These are phyloP conservation scores for Picus viridis DNA, from an alignment of 2,797 vertebrate genomes.

Conservation along the genomic window DNA sequence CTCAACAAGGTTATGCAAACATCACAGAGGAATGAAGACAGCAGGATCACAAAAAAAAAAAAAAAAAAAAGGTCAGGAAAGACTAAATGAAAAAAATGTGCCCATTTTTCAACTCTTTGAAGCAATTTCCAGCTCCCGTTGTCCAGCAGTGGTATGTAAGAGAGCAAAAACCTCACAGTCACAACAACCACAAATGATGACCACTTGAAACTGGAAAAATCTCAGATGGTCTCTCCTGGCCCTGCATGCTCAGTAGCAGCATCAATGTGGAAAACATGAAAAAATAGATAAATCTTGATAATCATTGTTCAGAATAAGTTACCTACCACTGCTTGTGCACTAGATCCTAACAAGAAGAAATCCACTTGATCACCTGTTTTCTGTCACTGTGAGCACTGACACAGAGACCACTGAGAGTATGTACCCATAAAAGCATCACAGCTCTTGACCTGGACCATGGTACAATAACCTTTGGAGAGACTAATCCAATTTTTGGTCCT, in stretches of 20 bases:
- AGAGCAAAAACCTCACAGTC: background rate
- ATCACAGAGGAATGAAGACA: constrained; percentile 5
- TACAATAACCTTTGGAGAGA: background rate
- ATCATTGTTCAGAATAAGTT: fast-evolving
- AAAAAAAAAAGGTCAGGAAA: constrained; percentile 50
- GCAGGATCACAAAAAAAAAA: background rate
- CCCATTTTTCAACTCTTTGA: constrained; percentile 58
- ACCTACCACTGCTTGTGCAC: background rate
- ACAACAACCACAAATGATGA: background rate
- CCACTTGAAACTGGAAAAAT: constrained; percentile 20
- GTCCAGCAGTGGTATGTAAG: background rate
- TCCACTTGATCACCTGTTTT: fast-evolving
- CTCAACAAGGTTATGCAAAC: constrained; percentile 31
- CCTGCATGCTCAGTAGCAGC: background rate
- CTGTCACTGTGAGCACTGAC: background rate
- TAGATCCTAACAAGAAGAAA: background rate
- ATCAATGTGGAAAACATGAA: background rate
- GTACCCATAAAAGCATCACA: fast-evolving
- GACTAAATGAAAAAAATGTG: constrained; percentile 35
- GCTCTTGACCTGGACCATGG: background rate
- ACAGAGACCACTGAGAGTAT: background rate
- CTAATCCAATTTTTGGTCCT: background rate
- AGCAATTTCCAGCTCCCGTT: constrained; percentile 17
- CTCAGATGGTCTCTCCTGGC: background rate
- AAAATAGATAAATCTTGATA: background rate